Evolutionary conservation across 2,888 invertebrate genomes (phyloP).

Genomic region (Plebejus argus): DNA sequence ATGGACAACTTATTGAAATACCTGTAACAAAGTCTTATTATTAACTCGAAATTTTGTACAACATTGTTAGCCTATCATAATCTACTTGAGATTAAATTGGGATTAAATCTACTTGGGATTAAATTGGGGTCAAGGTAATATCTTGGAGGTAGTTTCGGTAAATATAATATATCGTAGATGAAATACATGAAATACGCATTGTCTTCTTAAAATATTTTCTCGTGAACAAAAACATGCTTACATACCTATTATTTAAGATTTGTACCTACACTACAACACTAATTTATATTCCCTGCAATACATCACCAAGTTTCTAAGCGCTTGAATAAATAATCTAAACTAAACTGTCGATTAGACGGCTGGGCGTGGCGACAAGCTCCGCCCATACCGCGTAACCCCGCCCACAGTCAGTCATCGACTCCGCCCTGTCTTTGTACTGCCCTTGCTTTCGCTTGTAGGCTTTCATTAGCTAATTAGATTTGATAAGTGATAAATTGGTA

Average conservation of each 20-base stretch:
- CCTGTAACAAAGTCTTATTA: too few species aligned
- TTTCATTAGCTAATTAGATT: background rate
- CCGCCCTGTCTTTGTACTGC: slow-evolving; percentile 29
- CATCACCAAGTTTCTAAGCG: slow-evolving; percentile 6
- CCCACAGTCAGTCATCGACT: background rate
- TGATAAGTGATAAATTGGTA: background rate
- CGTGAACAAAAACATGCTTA: background rate
- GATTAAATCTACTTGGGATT: too few species aligned
- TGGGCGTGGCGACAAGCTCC: background rate
- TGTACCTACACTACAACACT: background rate
- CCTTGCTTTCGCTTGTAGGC: slow-evolving; percentile 7
- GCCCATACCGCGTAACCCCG: background rate
- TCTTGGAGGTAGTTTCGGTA: background rate
- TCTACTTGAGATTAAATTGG: too few species aligned
- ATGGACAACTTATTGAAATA: too few species aligned
- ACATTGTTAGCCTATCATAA: too few species aligned
- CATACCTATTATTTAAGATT: too few species aligned
- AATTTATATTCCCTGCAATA: background rate
- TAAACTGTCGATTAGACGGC: slow-evolving; percentile 18
- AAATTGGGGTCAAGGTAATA: background rate
- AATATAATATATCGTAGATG: background rate
- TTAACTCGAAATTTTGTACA: too few species aligned
- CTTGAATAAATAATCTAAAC: slow-evolving; percentile 20
- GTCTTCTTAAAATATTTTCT: background rate
- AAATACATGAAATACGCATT: background rate